These are phyloP conservation scores for Rhabdophis nuchalis DNA, from an alignment of 2,797 vertebrate genomes.

Conservation along the genomic window DNA sequence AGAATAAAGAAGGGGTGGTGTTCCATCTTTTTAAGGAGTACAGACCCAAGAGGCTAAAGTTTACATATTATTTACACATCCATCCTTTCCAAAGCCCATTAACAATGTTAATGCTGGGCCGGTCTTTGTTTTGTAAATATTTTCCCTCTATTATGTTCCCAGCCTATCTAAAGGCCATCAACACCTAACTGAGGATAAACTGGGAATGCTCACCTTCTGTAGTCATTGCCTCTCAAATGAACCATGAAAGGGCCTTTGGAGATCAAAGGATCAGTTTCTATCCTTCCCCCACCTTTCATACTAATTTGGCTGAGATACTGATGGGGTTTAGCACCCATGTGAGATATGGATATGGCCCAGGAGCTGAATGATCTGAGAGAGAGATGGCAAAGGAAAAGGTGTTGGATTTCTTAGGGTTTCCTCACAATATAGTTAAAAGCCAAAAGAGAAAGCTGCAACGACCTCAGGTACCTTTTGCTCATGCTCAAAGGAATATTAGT, in stretches of 20 bases:
- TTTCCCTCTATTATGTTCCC: constrained; percentile 46
- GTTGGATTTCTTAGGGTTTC: constrained; percentile 24
- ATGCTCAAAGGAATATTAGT: constrained; percentile 20
- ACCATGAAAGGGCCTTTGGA: constrained; percentile 59
- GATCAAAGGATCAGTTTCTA: constrained; percentile 72
- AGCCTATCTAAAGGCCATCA: constrained; percentile 56
- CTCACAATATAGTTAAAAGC: constrained; percentile 43
- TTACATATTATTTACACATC: constrained; percentile 43
- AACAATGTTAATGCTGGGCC: constrained; percentile 52
- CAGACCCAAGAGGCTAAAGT: constrained; percentile 6
- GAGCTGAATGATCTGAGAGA: constrained; percentile 32
- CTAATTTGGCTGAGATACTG: constrained; percentile 50
- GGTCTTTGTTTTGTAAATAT: constrained; percentile 24
- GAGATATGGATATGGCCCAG: constrained; percentile 57
- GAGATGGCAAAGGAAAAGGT: constrained; percentile 36
- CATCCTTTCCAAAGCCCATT: constrained; percentile 48
- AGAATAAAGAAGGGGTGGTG: neutral
- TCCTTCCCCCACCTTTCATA: constrained; percentile 28
- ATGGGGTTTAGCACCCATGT: constrained; percentile 72
- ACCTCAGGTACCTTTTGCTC: constrained; percentile 49
- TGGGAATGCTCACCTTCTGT: constrained; percentile 63
- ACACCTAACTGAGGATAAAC: constrained; percentile 68
- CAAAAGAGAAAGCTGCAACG: constrained; percentile 53
- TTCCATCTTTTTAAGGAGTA: neutral
- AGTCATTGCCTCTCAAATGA: constrained; percentile 63